These are phyloP conservation scores for Cacoxenus indagator DNA, from an alignment of 2,888 invertebrate species.

Conservation along the genomic window DNA sequence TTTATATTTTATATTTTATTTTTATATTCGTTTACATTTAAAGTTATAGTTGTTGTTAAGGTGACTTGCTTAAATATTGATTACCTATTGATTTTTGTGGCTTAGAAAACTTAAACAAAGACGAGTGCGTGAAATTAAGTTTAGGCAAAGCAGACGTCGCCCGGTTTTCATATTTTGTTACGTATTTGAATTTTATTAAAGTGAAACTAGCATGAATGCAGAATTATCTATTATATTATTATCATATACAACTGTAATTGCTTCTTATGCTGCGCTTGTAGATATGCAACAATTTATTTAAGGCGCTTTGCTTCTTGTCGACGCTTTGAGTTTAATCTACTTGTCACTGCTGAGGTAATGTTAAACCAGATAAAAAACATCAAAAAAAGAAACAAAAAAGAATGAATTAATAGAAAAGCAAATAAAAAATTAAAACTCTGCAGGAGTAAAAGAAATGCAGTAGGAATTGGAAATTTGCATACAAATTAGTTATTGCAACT, in stretches of 20 bases:
- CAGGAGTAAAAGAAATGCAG: too few species aligned
- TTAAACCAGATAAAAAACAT: neutral
- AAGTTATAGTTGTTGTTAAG: neutral
- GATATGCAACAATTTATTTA: neutral
- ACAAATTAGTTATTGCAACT: too few species aligned
- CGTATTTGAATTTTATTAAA: neutral
- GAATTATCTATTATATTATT: neutral
- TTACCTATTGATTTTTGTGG: slow-evolving; percentile 47
- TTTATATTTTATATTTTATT: neutral
- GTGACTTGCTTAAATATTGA: slow-evolving; percentile 35
- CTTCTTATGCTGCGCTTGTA: neutral
- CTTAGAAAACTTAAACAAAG: neutral
- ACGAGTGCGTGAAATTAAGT: neutral
- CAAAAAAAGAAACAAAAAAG: neutral
- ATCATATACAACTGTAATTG: neutral
- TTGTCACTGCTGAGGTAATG: too few species aligned
- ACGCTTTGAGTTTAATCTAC: neutral
- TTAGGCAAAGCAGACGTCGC: neutral
- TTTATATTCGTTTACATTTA: neutral
- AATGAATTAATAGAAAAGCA: too few species aligned
- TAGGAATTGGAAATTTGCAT: too few species aligned
- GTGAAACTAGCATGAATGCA: neutral
- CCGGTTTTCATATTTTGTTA: neutral
- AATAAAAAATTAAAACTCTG: too few species aligned
- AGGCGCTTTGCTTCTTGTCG: neutral